Evolutionary conservation across 2,113 vertebrate species (phyloP).

Genomic region (Ctenodactylus gundi): DNA sequence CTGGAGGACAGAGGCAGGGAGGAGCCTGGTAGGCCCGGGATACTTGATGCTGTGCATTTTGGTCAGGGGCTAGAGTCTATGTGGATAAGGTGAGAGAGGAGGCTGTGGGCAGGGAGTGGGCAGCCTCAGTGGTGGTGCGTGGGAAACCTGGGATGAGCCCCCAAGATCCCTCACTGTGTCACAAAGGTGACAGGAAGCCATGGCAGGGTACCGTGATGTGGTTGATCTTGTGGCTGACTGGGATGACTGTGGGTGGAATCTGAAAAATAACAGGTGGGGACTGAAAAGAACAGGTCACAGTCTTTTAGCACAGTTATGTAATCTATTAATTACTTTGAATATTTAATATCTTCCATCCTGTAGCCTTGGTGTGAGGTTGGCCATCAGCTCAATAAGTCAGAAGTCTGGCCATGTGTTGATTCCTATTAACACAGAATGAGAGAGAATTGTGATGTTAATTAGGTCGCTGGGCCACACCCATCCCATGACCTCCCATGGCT

Average conservation of each 20-base stretch:
- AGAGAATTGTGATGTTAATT: not conserved
- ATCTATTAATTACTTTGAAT: slow-evolving; percentile 11
- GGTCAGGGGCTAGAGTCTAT: not conserved
- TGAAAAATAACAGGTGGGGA: not conserved
- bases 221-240: not conserved
- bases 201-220: not conserved
- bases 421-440: not conserved
- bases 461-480: not conserved
- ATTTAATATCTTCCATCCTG: not conserved
- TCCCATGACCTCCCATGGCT: not conserved
- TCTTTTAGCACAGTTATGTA: not conserved
- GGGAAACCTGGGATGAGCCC: not conserved
- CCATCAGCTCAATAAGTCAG: not conserved
- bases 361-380: not conserved
- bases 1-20: not conserved
- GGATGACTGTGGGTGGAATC: not conserved
- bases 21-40: not conserved
- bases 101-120: not conserved
- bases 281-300: not conserved
- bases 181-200: not conserved
- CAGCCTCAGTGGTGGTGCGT: not conserved
- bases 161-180: not conserved
- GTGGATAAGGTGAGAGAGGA: not conserved
- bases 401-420: not conserved
- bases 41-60: fast-evolving